These are phyloP conservation scores for Nothobranchius furzeri DNA, from an alignment of 2,113 vertebrate genomes.

Conservation along the genomic window DNA sequence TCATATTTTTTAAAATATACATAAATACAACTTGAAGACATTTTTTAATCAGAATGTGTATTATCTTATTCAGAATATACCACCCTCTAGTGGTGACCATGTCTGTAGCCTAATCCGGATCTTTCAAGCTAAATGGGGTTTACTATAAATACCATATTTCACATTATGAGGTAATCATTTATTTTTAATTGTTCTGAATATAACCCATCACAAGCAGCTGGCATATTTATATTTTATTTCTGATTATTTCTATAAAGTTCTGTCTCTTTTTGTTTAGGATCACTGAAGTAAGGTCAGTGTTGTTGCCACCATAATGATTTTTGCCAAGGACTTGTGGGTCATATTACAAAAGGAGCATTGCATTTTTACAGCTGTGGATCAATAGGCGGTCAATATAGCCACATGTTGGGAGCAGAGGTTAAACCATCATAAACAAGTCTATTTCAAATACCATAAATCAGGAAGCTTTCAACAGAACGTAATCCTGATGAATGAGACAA, in stretches of 20 bases:
- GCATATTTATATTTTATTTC: neutral
- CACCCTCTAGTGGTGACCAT: conserved; percentile 76
- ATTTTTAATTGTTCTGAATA: neutral
- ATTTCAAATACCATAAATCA: conserved; percentile 73
- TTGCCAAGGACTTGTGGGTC: conserved; percentile 34
- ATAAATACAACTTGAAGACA: conserved; percentile 12
- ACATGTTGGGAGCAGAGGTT: conserved; percentile 64
- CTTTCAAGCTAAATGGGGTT: neutral
- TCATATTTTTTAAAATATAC: neutral
- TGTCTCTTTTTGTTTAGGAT: conserved; percentile 19
- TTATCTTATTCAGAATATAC: conserved; percentile 62
- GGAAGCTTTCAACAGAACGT: conserved; percentile 49
- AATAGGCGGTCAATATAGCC: conserved; percentile 65
- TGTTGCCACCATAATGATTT: conserved; percentile 9
- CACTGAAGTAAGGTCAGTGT: conserved; percentile 4
- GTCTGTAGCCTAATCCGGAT: conserved; percentile 5
- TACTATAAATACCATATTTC: neutral
- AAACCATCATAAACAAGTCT: conserved; percentile 71
- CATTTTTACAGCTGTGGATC: conserved; percentile 61
- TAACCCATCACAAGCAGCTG: too few species aligned
- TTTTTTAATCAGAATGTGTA: conserved; percentile 14
- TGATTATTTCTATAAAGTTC: too few species aligned
- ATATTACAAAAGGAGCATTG: conserved; percentile 59
- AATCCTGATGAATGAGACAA: conserved; percentile 61
- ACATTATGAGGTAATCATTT: neutral